phyloP scores from a whole-genome alignment of 2,888 invertebrate species.

The Fragum whitleyi region DNA sequence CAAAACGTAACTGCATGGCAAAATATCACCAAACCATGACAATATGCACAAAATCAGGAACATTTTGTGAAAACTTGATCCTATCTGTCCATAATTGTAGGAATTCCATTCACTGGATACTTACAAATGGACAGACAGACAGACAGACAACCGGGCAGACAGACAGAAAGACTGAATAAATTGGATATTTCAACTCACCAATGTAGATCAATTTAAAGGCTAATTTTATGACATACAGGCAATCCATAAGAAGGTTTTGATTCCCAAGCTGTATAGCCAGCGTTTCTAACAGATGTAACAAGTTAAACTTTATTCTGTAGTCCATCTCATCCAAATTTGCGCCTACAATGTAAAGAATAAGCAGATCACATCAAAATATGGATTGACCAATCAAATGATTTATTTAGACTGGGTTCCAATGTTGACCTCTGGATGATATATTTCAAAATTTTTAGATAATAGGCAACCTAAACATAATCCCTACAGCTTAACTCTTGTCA shows the following conservation, averaged over 20 bases:
- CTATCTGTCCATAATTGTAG: neutral
- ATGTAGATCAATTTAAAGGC: conserved; percentile 11
- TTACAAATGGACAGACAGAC: no score
- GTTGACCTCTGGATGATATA: no score
- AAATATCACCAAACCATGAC: no score
- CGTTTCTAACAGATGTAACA: neutral
- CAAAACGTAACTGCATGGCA: no score
- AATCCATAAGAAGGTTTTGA: neutral
- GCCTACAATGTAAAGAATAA: neutral
- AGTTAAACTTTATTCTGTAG: neutral
- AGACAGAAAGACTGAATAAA: neutral
- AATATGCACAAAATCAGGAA: no score
- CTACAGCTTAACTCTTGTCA: no score
- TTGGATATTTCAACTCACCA: neutral
- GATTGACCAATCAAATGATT: no score
- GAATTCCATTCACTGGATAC: neutral
- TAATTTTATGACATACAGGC: neutral
- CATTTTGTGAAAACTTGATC: no score
- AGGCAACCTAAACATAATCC: no score
- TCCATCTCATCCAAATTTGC: neutral
- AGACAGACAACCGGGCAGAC: neutral
- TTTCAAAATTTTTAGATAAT: no score
- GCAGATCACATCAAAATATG: no score
- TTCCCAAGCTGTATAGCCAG: neutral
- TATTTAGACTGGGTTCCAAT: no score